Percentiles rank a stretch among this genome's conserved stretches.
Conservation (phyloP, 2,797 vertebrate genomes). For the Pantherophis vulpinus region DNA sequence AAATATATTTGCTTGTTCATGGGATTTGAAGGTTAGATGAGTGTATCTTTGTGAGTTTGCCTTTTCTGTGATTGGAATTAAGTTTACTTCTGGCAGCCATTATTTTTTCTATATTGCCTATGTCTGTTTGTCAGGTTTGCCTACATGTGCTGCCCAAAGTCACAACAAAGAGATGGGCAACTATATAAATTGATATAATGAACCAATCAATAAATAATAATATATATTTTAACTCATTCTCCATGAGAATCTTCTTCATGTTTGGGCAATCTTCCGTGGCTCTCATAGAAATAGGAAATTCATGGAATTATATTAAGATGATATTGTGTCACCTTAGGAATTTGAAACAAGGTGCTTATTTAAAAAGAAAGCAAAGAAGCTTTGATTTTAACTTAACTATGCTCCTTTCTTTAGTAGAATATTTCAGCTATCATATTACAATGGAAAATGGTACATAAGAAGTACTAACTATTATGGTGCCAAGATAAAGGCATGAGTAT, state of each 20-base stretch:
- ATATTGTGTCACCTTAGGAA: not conserved
- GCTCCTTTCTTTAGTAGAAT: not conserved
- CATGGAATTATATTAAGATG: not conserved
- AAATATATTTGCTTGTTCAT: not conserved
- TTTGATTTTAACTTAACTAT: not conserved
- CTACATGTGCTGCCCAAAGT: not conserved
- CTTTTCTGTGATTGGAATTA: not conserved
- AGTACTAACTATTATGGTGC: not conserved
- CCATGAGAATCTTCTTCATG: not conserved
- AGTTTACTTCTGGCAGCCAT: not conserved
- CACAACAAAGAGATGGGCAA: not conserved
- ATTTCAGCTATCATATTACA: not conserved
- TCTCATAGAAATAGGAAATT: not conserved
- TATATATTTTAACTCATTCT: not conserved
- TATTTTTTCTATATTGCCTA: not conserved
- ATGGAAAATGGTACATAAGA: not conserved
- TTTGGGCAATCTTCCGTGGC: not conserved
- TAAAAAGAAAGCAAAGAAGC: not conserved
- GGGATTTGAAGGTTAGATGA: not conserved
- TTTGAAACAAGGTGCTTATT: not conserved
- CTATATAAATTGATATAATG: not conserved
- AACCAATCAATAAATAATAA: not conserved
- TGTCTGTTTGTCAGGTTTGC: not conserved
- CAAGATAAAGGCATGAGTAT: not conserved
- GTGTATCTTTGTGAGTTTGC: not conserved